Evolutionary conservation across 2,113 vertebrate genomes (phyloP).

Genomic region (Urocolius indicus): DNA sequence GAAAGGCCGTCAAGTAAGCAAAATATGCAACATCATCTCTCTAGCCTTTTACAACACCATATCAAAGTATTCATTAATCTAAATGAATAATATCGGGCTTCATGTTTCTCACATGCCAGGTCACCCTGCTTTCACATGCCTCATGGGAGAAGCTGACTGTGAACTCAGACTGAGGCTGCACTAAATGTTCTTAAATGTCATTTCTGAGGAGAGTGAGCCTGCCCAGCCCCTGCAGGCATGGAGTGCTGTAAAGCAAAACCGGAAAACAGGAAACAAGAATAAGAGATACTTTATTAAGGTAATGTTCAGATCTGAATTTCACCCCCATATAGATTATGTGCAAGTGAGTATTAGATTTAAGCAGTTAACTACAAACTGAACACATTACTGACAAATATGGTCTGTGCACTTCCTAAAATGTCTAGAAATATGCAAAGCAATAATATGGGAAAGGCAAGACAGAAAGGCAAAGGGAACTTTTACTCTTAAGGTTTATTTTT

Average conservation of each 20-base stretch:
- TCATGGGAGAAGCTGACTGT: neutral
- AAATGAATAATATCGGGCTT: neutral
- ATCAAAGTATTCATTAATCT: neutral
- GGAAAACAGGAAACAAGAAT: neutral
- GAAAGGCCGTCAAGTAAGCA: neutral
- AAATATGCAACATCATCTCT: neutral
- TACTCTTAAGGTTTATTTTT: constrained; percentile 33
- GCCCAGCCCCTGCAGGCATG: neutral
- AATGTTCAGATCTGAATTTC: constrained; percentile 62
- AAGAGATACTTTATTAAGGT: constrained; percentile 59
- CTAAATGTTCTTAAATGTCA: neutral
- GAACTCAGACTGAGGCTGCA: neutral
- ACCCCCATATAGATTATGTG: constrained; percentile 36
- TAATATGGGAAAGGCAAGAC: neutral
- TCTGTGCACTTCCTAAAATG: constrained; percentile 45
- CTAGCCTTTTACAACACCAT: neutral
- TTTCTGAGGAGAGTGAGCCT: neutral
- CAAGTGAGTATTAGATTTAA: constrained; percentile 65
- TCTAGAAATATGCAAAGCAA: constrained; percentile 14
- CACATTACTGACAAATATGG: constrained; percentile 47
- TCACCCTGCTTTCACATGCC: neutral
- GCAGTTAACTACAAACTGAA: constrained; percentile 20
- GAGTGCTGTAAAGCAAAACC: constrained; percentile 36
- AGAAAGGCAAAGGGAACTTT: constrained; percentile 47
- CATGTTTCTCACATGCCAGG: neutral